Evolutionary conservation across 2,888 invertebrate genomes (phyloP), one percentile per base, ranked within the genome.

Genomic region (Pogonocherus hispidulus): DNA sequence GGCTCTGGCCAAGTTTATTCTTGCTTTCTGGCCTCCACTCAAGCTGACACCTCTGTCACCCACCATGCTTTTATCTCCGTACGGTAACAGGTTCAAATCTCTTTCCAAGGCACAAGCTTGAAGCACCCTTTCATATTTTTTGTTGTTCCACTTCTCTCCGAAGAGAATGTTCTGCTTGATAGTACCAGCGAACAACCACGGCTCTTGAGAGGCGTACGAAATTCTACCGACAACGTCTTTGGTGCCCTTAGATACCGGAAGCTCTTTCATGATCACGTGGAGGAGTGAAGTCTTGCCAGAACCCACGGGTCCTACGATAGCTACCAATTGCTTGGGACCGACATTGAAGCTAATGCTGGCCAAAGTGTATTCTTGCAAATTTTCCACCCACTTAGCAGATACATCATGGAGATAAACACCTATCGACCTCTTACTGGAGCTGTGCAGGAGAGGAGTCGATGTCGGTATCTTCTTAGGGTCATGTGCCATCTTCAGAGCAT

Each of bases 131-230:
- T 82, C 80, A 72, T 87, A 87, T 16, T 88, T 86, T 14, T 86
- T 80, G 66, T 87, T 86, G 70, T 90, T 87, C 77, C 88, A 91
- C 0, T 88, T 86, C 72, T 89, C 87, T 0, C 94, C 95, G 82
- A 96, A 95, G 9, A 94, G 85, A 69, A 96, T 93, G 80, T 96
- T 96, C 78, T 94, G 92, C 47, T 91, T 87, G 1, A 96, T 88
- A 0, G 91, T 90, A 1, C 90, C 91, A 0, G 90, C 88, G 75
- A 92, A 92, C 1, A 92, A 84, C 95, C 95, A 96, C 0, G 95
- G 91, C 76, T 94, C 92, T 84, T 95, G 94, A 54, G 93, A 90
- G 1, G 92, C 91, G 81, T 93, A 95, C 0, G 91, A 87, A n/a
- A 92, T 79, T 1, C 84, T 85, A 3, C 94, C 94, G 1, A 88